Evolutionary conservation across 2,113 vertebrate species (phyloP).

Genomic region (Ramphastos sulfuratus): DNA sequence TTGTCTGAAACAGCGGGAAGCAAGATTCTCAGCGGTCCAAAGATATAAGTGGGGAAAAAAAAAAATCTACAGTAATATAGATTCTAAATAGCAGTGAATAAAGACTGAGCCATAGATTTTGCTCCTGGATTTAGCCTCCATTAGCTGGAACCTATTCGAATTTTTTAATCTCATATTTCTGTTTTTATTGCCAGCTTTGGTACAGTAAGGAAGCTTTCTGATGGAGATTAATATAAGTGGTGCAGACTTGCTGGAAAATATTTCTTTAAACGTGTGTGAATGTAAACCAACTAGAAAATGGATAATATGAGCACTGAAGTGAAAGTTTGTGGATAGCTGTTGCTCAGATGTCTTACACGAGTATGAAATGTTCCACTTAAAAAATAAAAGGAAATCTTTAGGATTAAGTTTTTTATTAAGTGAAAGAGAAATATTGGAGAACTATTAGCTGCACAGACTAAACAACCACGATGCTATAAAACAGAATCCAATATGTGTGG

Average conservation of each 20-base stretch:
- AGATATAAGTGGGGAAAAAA: neutral
- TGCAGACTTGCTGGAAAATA: neutral
- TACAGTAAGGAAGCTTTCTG: neutral
- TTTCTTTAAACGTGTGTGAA: neutral
- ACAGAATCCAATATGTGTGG: conserved; percentile 37
- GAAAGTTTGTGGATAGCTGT: conserved; percentile 2
- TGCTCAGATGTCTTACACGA: neutral
- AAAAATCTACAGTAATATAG: neutral
- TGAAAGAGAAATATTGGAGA: conserved; percentile 40
- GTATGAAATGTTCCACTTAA: conserved; percentile 11
- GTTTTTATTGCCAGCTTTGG: conserved; percentile 2
- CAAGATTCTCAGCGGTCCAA: conserved; percentile 12
- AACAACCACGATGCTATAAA: conserved; percentile 37
- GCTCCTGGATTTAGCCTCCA: neutral
- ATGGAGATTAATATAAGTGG: neutral
- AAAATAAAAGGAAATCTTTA: conserved; percentile 44
- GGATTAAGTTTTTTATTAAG: conserved; percentile 39
- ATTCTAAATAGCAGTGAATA: conserved; percentile 17
- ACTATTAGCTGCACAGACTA: conserved; percentile 47
- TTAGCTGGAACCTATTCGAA: neutral
- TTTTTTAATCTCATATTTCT: conserved; percentile 14
- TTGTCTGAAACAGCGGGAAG: conserved; percentile 55
- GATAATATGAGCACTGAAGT: neutral
- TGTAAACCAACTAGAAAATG: neutral
- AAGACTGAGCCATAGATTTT: neutral